phyloP scores from a whole-genome alignment of 2,888 invertebrate genomes.

The Yponomeuta cagnagella region DNA sequence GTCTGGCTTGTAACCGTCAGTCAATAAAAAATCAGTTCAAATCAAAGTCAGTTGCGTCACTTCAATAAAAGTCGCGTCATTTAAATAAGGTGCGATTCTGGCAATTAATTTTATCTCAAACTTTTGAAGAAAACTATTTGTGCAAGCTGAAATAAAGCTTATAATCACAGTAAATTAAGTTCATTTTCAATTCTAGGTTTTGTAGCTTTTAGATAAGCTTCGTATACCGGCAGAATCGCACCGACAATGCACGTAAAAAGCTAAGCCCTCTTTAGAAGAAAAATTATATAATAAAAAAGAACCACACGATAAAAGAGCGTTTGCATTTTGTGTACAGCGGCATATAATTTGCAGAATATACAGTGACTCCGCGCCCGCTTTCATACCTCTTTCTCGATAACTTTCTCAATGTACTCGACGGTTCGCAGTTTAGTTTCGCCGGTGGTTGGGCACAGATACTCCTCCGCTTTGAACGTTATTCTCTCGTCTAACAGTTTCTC shows the following conservation, averaged over 20 bases:
- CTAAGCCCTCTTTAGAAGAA: conserved; percentile 57
- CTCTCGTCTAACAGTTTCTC: conserved; percentile 93
- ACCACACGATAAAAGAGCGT: conserved; percentile 61
- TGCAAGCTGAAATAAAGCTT: too few species aligned
- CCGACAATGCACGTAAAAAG: conserved; percentile 52
- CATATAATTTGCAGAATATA: conserved; percentile 53
- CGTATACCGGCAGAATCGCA: too few species aligned
- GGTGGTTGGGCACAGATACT: conserved; percentile 89
- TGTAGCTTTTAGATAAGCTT: too few species aligned
- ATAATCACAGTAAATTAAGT: too few species aligned
- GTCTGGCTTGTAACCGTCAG: neutral
- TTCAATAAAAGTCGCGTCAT: neutral
- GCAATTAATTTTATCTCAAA: too few species aligned
- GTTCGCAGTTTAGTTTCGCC: conserved; percentile 92
- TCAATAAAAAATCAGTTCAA: neutral
- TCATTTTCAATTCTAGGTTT: too few species aligned
- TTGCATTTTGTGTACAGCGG: conserved; percentile 64
- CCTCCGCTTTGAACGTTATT: conserved; percentile 91
- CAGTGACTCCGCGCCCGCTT: conserved; percentile 47
- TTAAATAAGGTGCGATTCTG: too few species aligned
- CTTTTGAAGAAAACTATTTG: too few species aligned
- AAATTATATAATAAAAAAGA: conserved; percentile 36
- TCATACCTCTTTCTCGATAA: conserved; percentile 95
- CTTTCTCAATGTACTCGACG: conserved; percentile 95
- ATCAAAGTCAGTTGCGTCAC: neutral